Base-by-base conservation (phyloP, 2,113 vertebrate species). In the Paramisgurnus dabryanus region DNA sequence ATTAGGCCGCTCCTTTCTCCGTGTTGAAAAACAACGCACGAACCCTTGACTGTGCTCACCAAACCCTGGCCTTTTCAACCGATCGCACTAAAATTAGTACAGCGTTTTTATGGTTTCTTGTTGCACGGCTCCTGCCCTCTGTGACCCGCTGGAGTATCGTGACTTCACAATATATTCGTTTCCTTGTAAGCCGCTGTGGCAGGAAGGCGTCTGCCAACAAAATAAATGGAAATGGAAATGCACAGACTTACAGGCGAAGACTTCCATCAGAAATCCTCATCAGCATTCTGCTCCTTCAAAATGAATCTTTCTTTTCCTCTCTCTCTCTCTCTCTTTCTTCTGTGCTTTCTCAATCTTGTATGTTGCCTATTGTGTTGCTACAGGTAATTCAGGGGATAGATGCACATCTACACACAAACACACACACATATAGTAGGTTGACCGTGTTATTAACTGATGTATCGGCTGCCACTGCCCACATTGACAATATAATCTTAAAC, bases 161-260 rank as follows among this genome's bases (percentile, higher is more conserved):
- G 71, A 60, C 57, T 74, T 74, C 6, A 39, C 43, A 49, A 63
- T 63, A 75, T 63, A 75, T 49, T 41, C 7, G 22, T 6, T 64
- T 75, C 13, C 18, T 61, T 63, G 60, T 75, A 75, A 72, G 69
- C 10, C 40, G 34, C 34, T 71, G 69, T 18, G 69, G 69, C 39
- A 41, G 27, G 73, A 64, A 47, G 58, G 11, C 18, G 40, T 45
- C 55, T 74, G 55, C 72, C 50, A 49, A 11, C 22, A 75, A 66
- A 77, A 77, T 77, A 66, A 77, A 77, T 77, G 75, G 75, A 55
- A 77, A 77, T 77, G 75, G 75, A 77, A 77, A 77, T 77, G 49
- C 27, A 18, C 41, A 40, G 75, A 65, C 75, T 77, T 53, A 7
- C 34, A 75, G 58, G 2, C 13, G 58, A 64, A 49, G 40, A 34